Conservation (phyloP, 2,888 invertebrate species). For the Xanthia icteritia region DNA sequence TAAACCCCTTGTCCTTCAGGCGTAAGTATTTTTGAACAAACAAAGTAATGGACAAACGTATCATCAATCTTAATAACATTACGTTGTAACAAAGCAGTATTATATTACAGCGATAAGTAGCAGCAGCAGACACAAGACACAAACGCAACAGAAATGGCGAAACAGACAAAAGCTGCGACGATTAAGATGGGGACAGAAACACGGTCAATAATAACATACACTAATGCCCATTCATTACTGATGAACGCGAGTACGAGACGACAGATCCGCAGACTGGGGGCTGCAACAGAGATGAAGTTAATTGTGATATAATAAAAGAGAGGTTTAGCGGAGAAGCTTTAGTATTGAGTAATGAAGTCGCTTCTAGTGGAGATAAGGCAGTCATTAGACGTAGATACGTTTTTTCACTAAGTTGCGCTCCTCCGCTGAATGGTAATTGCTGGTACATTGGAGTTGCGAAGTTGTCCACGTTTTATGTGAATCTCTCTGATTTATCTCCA, state of each 20-base stretch:
- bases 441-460: slow-evolving; percentile 19
- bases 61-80: slow-evolving; percentile 67
- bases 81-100: slow-evolving; percentile 58
- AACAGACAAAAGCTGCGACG: slow-evolving; percentile 66
- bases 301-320: slow-evolving; percentile 74
- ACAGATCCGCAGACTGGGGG: neutral
- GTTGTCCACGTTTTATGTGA: slow-evolving; percentile 45
- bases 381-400: slow-evolving; percentile 40
- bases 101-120: slow-evolving; percentile 62
- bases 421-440: slow-evolving; percentile 46
- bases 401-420: slow-evolving; percentile 51
- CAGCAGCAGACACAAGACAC: slow-evolving; percentile 38
- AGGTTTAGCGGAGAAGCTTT: slow-evolving; percentile 68
- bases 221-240: slow-evolving; percentile 75
- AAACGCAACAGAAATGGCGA: slow-evolving; percentile 52
- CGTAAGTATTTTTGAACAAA: slow-evolving; percentile 47
- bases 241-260: slow-evolving; percentile 64
- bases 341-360: slow-evolving; percentile 69
- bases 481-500: slow-evolving; percentile 15
- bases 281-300: slow-evolving; percentile 62
- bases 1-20: slow-evolving; percentile 44
- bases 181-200: slow-evolving; percentile 69
- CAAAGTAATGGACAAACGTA: slow-evolving; percentile 53
- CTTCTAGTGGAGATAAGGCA: slow-evolving; percentile 59
- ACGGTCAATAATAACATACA: slow-evolving; percentile 74